Base-by-base conservation (phyloP, 2,797 vertebrate genomes). In the Synanceia verrucosa region DNA sequence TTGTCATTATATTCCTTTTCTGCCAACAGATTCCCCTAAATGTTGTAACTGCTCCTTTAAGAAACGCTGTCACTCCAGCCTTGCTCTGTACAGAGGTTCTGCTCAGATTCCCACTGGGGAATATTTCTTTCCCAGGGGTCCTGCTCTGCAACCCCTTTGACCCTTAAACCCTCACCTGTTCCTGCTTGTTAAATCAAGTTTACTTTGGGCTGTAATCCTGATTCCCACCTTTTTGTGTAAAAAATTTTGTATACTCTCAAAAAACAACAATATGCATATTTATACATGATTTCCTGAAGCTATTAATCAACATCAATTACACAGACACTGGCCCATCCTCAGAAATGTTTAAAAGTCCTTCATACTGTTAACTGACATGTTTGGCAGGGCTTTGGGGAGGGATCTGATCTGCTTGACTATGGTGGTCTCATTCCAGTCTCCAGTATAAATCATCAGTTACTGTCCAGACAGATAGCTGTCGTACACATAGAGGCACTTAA, bases 161-260 rank as follows among this genome's bases (percentile, higher is more conserved):
- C 78, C 75, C 24, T 55, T 81, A 13, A 50, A 58, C 36, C 48
- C n/a, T 43, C 81, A 89, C 58, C 86, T 89, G 84, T 46, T 84
- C 65, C 71, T 79, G 84, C 58, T 60, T 70, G 66, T 87, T 70
- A 78, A 67, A 73, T 46, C 7, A 33, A 67, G 13, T 65, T 55
- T 50, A 12, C 29, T 65, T 59, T 21, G 29, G 19, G 48, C 4
- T 36, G 11, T n/a, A 39, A 57, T 37, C 13, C 33, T 19, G 1
- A n/a, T 26, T 46, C 9, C 16, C 4, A 19, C 24, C 3, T 41
- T 19, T n/a, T 7, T 47, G 41, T 19, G n/a, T 11, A 19, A 10
- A 43, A 21, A 46, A 23, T 6, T 5, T 2, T 12, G 13, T 14
- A 11, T 52, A 31, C n/a, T n/a, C 18, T 31, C 10, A 19, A 11